phyloP scores from a whole-genome alignment of 2,888 invertebrate species.

The Sesamia inferens region DNA sequence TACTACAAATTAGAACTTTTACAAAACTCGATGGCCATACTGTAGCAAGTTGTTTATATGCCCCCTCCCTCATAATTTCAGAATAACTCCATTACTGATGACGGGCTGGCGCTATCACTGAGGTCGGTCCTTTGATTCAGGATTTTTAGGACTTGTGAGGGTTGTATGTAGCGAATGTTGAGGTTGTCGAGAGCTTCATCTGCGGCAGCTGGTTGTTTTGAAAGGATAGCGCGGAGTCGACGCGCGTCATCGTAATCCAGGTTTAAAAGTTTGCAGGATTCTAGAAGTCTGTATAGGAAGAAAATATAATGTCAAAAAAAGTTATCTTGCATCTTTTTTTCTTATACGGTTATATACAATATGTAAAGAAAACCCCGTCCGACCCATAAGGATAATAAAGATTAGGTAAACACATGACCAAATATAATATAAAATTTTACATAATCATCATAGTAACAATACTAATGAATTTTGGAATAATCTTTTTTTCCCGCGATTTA shows the following conservation, averaged over 20 bases:
- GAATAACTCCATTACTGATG: constrained; percentile 84
- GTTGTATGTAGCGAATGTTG: constrained; percentile 69
- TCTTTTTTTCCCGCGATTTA: too few species aligned
- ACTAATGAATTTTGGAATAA: too few species aligned
- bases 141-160: constrained; percentile 73
- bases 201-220: constrained; percentile 65
- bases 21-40: constrained; percentile 15
- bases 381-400: too few species aligned
- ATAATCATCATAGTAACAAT: too few species aligned
- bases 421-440: too few species aligned
- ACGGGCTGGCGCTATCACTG: constrained; percentile 71
- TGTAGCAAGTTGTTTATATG: constrained; percentile 65
- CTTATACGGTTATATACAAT: too few species aligned
- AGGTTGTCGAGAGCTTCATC: constrained; percentile 58
- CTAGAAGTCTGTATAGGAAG: constrained; percentile 90
- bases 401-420: too few species aligned
- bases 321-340: too few species aligned
- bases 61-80: constrained; percentile 81
- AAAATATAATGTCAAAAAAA: constrained; percentile 55
- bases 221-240: constrained; percentile 92
- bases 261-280: constrained; percentile 93
- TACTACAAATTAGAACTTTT: constrained; percentile 8
- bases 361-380: too few species aligned
- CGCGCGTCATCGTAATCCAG: constrained; percentile 94
- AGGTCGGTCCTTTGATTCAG: constrained; percentile 86